Evolutionary conservation across 2,797 vertebrate genomes (phyloP).

Genomic region (Notoglanidium macrostoma): DNA sequence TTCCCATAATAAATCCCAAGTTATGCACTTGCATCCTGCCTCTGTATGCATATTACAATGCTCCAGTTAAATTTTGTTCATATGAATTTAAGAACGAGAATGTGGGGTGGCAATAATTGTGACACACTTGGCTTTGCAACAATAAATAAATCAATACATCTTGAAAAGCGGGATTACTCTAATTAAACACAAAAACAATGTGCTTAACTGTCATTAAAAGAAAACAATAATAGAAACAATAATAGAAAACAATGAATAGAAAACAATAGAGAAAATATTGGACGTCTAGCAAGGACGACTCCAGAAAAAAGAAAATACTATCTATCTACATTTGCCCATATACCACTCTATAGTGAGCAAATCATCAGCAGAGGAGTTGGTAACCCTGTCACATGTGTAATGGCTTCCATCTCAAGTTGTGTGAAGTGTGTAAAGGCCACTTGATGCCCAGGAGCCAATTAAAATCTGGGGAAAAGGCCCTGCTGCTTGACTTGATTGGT

Average conservation of each 20-base stretch:
- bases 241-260: too few relatives aligned
- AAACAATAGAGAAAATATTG: neutral
- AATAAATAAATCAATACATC: neutral
- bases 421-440: slow-evolving; percentile 62
- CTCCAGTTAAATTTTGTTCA: neutral
- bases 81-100: neutral
- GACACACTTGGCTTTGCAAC: neutral
- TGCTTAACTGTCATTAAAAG: neutral
- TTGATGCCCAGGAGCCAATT: slow-evolving; percentile 69
- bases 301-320: neutral
- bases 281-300: neutral
- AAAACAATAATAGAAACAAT: too few relatives aligned
- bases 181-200: neutral
- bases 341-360: slow-evolving; percentile 1
- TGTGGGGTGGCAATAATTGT: too few relatives aligned
- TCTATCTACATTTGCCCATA: slow-evolving; percentile 12
- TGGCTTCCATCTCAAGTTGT: slow-evolving; percentile 65
- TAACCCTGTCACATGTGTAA: slow-evolving; percentile 65
- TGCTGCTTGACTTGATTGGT: slow-evolving; percentile 70
- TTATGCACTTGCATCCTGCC: neutral
- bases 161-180: neutral
- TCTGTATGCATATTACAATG: neutral
- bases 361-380: slow-evolving; percentile 25
- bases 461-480: slow-evolving; percentile 64
- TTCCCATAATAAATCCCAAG: neutral